Evolutionary conservation across 1,140 invertebrate species (phyloP).

Genomic region (Achatina immaculata): DNA sequence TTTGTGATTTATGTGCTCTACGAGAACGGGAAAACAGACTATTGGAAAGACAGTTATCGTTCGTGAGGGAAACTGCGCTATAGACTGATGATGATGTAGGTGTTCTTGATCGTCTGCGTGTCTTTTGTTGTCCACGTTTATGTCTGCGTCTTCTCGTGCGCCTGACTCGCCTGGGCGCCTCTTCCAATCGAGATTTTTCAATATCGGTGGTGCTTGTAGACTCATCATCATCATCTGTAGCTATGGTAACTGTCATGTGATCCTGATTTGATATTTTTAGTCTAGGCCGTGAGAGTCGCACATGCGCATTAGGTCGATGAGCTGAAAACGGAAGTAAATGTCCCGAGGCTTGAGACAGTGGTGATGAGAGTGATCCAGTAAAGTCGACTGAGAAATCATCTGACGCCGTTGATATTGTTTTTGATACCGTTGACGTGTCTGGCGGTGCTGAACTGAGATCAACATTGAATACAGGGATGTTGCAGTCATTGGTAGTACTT

Average conservation of each 20-base stretch:
- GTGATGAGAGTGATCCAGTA: neutral
- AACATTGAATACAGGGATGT: neutral
- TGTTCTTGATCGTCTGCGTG: neutral
- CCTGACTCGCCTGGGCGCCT: neutral
- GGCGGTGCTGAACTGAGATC: neutral
- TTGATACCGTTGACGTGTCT: neutral
- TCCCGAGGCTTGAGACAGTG: neutral
- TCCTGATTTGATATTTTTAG: slow-evolving; percentile 39
- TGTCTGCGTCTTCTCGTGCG: neutral
- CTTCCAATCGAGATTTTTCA: neutral
- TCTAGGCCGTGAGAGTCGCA: slow-evolving; percentile 36
- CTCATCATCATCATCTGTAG: slow-evolving; percentile 38
- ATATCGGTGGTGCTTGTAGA: slow-evolving; percentile 37
- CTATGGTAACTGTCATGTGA: slow-evolving; percentile 42
- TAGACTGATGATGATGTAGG: neutral
- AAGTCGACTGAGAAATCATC: neutral
- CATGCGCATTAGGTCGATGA: neutral
- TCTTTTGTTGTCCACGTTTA: neutral
- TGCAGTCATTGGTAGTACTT: neutral
- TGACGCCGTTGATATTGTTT: neutral
- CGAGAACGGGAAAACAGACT: neutral
- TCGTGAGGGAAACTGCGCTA: neutral
- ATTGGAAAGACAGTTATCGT: neutral
- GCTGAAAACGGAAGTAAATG: neutral
- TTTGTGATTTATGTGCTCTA: neutral